Conservation (phyloP, 2,113 vertebrate species). For the Brachyhypopomus gauderio region DNA sequence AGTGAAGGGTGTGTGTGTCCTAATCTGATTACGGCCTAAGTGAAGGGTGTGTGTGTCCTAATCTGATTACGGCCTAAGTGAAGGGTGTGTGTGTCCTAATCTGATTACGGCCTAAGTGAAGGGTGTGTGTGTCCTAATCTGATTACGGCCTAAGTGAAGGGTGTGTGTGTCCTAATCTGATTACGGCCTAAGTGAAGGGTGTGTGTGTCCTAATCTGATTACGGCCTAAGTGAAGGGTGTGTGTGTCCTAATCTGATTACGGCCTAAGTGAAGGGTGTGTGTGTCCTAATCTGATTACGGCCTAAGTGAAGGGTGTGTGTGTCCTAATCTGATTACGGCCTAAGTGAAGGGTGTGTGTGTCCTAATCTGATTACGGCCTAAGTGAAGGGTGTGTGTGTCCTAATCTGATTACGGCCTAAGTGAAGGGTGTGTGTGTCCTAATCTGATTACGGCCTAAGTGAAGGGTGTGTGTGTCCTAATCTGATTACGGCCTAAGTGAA, state of each 20-base stretch:
- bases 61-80: constrained; percentile 29
- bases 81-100: constrained; percentile 8
- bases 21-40: constrained; percentile 28
- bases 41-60: background rate
- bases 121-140: background rate
- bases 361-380: constrained; percentile 29
- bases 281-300: constrained; percentile 24
- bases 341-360: constrained; percentile 4
- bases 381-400: background rate
- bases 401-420: constrained; percentile 28
- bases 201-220: constrained; percentile 19
- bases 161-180: constrained; percentile 3
- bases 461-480: constrained; percentile 8
- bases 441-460: constrained; percentile 29
- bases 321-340: constrained; percentile 23
- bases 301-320: constrained; percentile 4
- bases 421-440: background rate
- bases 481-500: constrained; percentile 28
- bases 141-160: constrained; percentile 30
- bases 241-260: constrained; percentile 25
- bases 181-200: constrained; percentile 24
- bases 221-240: constrained; percentile 11
- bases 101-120: constrained; percentile 27
- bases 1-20: background rate
- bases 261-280: constrained; percentile 4